These are phyloP conservation scores for Plagiodera versicolora DNA, from an alignment of 2,888 invertebrate species.

Conservation along the genomic window DNA sequence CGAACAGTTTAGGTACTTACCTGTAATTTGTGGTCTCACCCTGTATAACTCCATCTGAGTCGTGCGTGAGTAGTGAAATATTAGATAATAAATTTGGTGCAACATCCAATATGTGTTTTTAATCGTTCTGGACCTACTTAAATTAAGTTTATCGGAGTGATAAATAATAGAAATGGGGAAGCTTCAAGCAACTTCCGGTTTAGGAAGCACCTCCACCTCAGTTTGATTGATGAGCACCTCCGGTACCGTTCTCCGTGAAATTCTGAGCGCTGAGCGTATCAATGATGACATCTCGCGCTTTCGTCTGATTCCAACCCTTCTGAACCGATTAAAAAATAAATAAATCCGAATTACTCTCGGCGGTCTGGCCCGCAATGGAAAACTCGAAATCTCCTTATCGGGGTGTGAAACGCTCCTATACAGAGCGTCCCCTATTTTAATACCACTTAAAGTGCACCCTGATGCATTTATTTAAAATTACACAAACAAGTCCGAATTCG, in stretches of 20 bases:
- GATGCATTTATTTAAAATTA: conserved; percentile 26
- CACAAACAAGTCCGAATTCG: conserved; percentile 25
- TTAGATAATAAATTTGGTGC: background rate
- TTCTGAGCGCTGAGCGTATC: too few species aligned
- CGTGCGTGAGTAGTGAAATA: background rate
- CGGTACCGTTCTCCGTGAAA: background rate
- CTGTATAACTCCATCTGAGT: too few species aligned
- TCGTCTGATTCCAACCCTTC: conserved; percentile 5
- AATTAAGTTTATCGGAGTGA: conserved; percentile 9
- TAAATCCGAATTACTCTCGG: conserved; percentile 28
- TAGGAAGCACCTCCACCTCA: background rate
- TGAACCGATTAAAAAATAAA: conserved; percentile 11
- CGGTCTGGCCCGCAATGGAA: conserved; percentile 24
- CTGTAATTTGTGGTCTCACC: too few species aligned
- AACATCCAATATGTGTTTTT: background rate
- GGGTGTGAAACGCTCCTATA: conserved; percentile 20
- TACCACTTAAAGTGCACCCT: conserved; percentile 27
- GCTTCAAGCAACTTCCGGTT: conserved; percentile 4
- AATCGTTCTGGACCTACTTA: background rate
- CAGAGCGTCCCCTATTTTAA: conserved; percentile 18
- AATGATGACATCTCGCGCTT: background rate
- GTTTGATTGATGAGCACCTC: background rate
- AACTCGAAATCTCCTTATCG: conserved; percentile 27
- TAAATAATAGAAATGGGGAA: conserved; percentile 7
- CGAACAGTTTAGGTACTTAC: too few species aligned